Conservation (phyloP, 1,140 invertebrate genomes). For the Teleogryllus occipitalis region DNA sequence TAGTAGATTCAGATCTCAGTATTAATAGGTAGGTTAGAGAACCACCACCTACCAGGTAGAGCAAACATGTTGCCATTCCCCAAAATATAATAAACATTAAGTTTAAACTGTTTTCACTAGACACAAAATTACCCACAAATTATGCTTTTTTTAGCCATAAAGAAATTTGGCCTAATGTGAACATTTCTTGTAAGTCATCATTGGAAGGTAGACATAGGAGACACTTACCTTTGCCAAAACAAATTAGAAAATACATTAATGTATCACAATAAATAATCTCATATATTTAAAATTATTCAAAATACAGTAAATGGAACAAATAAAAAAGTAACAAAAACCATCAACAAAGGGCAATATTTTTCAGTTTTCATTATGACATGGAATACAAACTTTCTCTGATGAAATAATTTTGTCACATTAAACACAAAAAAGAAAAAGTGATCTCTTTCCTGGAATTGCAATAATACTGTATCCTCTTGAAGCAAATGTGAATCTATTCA, state of each 20-base stretch:
- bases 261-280: not conserved
- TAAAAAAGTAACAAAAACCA: not conserved
- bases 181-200: too few relatives aligned
- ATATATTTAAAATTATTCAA: constrained; percentile 6
- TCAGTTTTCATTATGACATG: not conserved
- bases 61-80: too few relatives aligned
- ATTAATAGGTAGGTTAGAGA: too few relatives aligned
- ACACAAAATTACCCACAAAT: too few relatives aligned
- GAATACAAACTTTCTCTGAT: not conserved
- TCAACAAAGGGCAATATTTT: not conserved
- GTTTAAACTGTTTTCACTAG: too few relatives aligned
- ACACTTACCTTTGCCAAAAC: too few relatives aligned
- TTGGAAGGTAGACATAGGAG: too few relatives aligned
- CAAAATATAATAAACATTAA: too few relatives aligned
- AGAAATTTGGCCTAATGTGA: too few relatives aligned
- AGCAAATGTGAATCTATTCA: not conserved
- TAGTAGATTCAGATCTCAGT: too few relatives aligned
- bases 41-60: too few relatives aligned
- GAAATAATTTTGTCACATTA: not conserved
- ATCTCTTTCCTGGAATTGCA: not conserved
- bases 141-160: too few relatives aligned
- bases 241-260: not conserved
- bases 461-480: not conserved
- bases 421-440: not conserved
- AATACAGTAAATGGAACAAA: not conserved